These are phyloP conservation scores for Choristoneura fumiferana DNA, from an alignment of 1,140 invertebrate genomes.

Conservation along the genomic window DNA sequence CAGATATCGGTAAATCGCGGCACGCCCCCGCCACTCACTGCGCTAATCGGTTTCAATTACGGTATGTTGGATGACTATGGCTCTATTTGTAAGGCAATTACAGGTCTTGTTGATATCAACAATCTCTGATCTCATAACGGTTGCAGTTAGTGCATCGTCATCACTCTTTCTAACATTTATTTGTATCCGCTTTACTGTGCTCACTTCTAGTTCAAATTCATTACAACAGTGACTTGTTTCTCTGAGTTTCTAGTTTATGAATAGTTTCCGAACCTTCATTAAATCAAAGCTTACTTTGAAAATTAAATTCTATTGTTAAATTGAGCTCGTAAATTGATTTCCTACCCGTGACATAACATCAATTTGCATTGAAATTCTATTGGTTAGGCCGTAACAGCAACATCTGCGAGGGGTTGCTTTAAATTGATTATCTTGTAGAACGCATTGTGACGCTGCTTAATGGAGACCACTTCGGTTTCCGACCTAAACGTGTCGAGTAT, in stretches of 20 bases:
- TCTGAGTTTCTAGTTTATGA: too few relatives aligned
- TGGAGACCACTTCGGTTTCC: background rate
- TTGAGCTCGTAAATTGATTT: conserved; percentile 14
- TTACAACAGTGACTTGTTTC: too few relatives aligned
- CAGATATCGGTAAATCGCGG: conserved; percentile 7
- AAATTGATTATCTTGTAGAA: conserved; percentile 17
- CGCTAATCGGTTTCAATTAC: conserved; percentile 18
- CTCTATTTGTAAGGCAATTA: conserved; percentile 16
- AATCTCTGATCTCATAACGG: background rate
- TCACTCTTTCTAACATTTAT: too few relatives aligned
- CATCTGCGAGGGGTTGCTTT: conserved; percentile 15
- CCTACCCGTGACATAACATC: conserved; percentile 11
- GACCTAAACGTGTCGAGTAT: background rate
- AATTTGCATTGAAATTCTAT: conserved; percentile 19
- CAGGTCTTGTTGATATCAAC: conserved; percentile 1
- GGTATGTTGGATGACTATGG: conserved; percentile 3
- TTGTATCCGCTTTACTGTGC: background rate
- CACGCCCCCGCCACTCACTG: conserved; percentile 4
- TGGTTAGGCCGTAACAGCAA: conserved; percentile 12
- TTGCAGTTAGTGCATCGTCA: background rate
- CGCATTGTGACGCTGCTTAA: background rate
- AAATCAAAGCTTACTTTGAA: background rate
- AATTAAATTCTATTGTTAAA: conserved; percentile 15
- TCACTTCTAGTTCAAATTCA: background rate
- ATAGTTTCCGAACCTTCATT: background rate